Percentiles rank a stretch among this genome's conserved stretches.
Evolutionary conservation across 2,888 invertebrate species (phyloP).

Genomic region (Aporophyla lueneburgensis): DNA sequence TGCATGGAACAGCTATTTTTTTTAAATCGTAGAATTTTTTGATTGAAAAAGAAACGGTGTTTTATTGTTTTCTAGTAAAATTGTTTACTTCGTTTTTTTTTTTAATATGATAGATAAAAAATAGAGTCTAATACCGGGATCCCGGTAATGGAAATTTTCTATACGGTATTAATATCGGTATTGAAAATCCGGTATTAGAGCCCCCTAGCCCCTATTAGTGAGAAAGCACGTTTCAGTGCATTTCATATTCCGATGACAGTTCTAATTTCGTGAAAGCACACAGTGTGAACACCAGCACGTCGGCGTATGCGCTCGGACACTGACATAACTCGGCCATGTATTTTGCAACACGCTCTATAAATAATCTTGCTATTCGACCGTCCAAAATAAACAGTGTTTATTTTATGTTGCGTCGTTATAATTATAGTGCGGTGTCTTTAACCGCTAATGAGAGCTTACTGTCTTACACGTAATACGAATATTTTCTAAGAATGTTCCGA

Average conservation of each 20-base stretch:
- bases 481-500: conserved; percentile 67
- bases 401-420: conserved; percentile 81
- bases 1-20: too few species aligned
- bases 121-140: too few species aligned
- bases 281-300: conserved; percentile 61
- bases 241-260: conserved; percentile 70
- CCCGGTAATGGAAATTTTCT: too few species aligned
- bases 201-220: too few species aligned
- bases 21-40: too few species aligned
- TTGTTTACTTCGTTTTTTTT: too few species aligned
- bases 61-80: too few species aligned
- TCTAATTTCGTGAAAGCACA: conserved; percentile 64
- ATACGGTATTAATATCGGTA: too few species aligned
- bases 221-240: conserved; percentile 32
- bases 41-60: too few species aligned
- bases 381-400: conserved; percentile 85
- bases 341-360: conserved; percentile 87
- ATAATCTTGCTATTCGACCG: conserved; percentile 82
- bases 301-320: conserved; percentile 71
- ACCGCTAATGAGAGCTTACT: conserved; percentile 87
- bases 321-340: conserved; percentile 90
- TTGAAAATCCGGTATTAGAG: too few species aligned
- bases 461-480: conserved; percentile 72
- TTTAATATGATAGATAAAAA: too few species aligned
- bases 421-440: conserved; percentile 88